Evolutionary conservation across 2,113 vertebrate genomes (phyloP), one percentile per base, ranked within the genome.

Genomic region (Passer domesticus): DNA sequence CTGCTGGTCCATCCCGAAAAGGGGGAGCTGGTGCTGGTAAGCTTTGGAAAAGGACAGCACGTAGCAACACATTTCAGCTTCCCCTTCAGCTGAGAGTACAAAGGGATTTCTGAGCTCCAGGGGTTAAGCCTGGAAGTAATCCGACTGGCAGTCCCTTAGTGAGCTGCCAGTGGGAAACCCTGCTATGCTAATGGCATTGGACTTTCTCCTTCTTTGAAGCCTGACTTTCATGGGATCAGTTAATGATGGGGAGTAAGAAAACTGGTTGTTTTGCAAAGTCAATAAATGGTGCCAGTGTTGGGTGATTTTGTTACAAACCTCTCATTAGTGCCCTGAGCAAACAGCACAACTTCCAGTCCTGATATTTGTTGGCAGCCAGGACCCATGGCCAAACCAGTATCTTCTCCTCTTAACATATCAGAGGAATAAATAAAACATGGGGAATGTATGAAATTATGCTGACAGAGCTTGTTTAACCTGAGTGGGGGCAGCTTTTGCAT

Each of bases 251-350:
- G 23, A 78, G 63, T 75, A 86, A 33, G 69, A 90, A 91, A 90
- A 59, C 63, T 19, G 35, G 27, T 74, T 92, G 68, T 83, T 95
- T 92, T 90, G 92, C 41, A 43, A 44, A 85, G 60, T 91, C 87
- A 56, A 5, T 94, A 93, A 86, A 15, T 28, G 33, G 37, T 86
- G 81, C 80, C 52, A 39, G 73, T 16, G 1, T 15, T 72, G 25
- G 21, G 27, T 79, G 87, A 60, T 82, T 94, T 67, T 66, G 37
- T 88, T 92, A 67, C 68, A 83, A 87, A 75, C 19, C 6, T 60
- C 31, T 83, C 19, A 28, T 84, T 93, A 66, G 28, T 68, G 63
- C 43, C 28, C 41, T 73, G n/a, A 94, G 78, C 43, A 88, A 89
- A 60, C 17, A 77, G 6, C 0, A 0, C 30, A 31, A 3, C 41